Evolutionary conservation across 2,113 vertebrate species (phyloP).

Genomic region (Lethenteron camtschaticum): DNA sequence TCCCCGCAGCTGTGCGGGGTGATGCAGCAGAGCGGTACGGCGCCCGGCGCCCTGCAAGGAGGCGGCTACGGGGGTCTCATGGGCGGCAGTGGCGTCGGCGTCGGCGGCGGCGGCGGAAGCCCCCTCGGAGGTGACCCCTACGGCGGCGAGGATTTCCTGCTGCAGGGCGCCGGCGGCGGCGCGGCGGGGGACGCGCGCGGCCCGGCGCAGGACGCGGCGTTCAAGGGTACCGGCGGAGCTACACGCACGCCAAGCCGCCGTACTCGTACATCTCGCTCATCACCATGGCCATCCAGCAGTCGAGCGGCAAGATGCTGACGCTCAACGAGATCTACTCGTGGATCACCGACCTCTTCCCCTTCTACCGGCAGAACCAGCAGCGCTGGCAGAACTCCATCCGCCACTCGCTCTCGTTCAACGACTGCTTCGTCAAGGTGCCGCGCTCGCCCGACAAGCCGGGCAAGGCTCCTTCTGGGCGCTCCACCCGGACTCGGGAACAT

Average conservation of each 20-base stretch:
- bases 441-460: conserved; percentile 15
- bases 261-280: conserved; percentile 14
- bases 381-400: conserved; percentile 16
- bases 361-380: conserved; percentile 17
- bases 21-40: no score
- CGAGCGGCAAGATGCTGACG: conserved; percentile 14
- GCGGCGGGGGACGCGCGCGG: conserved; percentile 74
- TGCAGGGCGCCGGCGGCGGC: conserved; percentile 12
- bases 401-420: conserved; percentile 16
- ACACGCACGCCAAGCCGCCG: conserved; percentile 22
- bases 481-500: conserved; percentile 65
- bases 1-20: no score
- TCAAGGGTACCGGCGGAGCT: conserved; percentile 92
- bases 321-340: conserved; percentile 17
- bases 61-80: no score
- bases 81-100: no score
- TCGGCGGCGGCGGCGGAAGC: no score
- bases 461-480: conserved; percentile 17
- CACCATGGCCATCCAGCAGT: conserved; percentile 17
- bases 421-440: conserved; percentile 17
- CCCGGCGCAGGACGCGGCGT: conserved; percentile 58
- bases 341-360: conserved; percentile 17
- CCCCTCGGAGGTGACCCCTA: no score
- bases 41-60: no score
- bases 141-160: no score